These are phyloP conservation scores for Leucozona laternaria DNA, from an alignment of 2,888 invertebrate genomes.

Conservation along the genomic window DNA sequence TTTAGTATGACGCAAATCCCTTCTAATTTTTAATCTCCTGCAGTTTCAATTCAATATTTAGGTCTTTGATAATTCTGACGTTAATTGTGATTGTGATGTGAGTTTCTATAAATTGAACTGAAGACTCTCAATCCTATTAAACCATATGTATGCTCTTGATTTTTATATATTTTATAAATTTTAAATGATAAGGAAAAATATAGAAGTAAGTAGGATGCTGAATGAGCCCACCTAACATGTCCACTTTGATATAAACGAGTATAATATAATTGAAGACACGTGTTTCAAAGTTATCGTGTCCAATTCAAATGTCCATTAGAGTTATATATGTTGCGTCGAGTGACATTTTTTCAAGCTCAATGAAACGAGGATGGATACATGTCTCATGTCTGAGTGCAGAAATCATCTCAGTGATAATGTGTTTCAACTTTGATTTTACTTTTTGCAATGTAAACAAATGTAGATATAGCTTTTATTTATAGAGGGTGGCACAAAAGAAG, in stretches of 20 bases:
- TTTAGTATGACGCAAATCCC: too few species aligned
- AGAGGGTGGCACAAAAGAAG: too few species aligned
- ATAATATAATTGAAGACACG: background rate
- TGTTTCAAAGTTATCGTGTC: background rate
- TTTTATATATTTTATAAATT: background rate
- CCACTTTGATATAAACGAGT: background rate
- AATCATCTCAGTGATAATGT: background rate
- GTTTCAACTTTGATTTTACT: background rate
- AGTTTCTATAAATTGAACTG: background rate
- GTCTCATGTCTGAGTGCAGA: background rate
- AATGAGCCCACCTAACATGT: background rate
- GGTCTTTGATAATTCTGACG: background rate
- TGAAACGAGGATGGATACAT: background rate
- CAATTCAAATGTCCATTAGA: background rate
- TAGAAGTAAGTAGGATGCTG: background rate
- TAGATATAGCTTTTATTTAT: too few species aligned
- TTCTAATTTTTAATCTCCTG: too few species aligned
- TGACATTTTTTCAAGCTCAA: background rate
- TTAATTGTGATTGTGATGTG: background rate
- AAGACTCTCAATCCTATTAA: conserved; percentile 5
- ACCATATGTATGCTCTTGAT: background rate
- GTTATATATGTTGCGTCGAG: background rate
- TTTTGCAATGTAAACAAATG: background rate
- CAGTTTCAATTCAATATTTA: background rate
- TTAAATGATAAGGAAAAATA: background rate